A percentile compares a stretch with the other conserved stretches of the same genome.
phyloP scores from a whole-genome alignment of 2,113 vertebrate genomes.

The Antechinus stuartii region DNA sequence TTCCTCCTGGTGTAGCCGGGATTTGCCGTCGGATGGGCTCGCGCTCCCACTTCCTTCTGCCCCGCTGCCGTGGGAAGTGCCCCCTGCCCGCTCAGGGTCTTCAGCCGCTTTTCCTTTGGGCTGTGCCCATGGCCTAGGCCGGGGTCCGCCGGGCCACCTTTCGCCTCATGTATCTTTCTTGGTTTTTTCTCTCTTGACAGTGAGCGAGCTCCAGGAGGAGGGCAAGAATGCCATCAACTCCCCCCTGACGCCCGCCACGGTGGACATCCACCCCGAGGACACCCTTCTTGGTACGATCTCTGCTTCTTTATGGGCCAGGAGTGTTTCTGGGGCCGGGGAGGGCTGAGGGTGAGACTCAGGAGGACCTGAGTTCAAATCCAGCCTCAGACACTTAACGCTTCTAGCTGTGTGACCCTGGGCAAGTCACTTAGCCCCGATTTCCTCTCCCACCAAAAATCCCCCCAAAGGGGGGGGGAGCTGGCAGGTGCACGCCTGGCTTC shows the following conservation, averaged over 20 bases:
- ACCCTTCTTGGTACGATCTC: slow-evolving; percentile 89
- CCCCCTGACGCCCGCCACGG: slow-evolving; percentile 86
- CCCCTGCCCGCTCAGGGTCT: accelerated
- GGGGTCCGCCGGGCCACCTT: accelerated
- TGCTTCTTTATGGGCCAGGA: accelerated
- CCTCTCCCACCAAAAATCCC: too few relatives aligned
- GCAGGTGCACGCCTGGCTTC: too few relatives aligned
- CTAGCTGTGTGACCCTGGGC: too few relatives aligned
- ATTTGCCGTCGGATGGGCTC: too few relatives aligned
- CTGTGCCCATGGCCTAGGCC: background rate
- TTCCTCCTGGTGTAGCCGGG: too few relatives aligned
- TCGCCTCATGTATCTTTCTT: background rate
- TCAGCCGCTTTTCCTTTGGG: accelerated
- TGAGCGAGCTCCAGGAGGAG: slow-evolving; percentile 96
- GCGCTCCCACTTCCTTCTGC: accelerated
- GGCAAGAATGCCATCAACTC: slow-evolving; percentile 96
- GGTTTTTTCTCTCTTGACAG: slow-evolving; percentile 78
- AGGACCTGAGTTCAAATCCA: too few relatives aligned
- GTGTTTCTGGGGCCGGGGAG: accelerated
- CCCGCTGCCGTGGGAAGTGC: background rate
- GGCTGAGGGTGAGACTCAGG: accelerated
- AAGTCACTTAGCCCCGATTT: too few relatives aligned
- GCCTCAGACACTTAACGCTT: too few relatives aligned
- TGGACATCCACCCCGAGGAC: slow-evolving; percentile 93
- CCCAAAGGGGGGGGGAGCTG: too few relatives aligned